Base-by-base conservation (phyloP, 2,113 vertebrate species). In the Poecilia latipinna region DNA sequence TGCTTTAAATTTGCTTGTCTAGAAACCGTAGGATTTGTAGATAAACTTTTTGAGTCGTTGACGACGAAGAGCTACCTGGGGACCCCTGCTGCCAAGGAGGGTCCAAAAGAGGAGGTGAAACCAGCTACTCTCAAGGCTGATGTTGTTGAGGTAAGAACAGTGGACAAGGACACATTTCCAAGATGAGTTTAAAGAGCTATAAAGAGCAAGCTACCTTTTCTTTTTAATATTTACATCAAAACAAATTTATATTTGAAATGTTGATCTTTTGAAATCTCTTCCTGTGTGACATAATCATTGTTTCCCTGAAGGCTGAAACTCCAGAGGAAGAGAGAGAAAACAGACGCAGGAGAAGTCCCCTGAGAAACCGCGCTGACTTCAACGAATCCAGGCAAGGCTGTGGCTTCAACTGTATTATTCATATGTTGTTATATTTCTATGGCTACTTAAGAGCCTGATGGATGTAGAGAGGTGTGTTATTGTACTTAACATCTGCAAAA, bases 11-110 rank as follows among this genome's bases (percentile, higher is more conserved):
- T 60, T 82, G 73, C 31, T 63, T 73, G 88, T 81, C 72, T 93
- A 99, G 98, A 99, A 94, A 99, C 98, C 35, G 95, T 96, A 71
- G 97, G 95, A 74, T 99, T 99, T 95, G 98, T 99, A 72, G 97
- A 99, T 93, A 99, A 98, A 93, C 96, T 99, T 61, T 99, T 99
- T 91, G 98, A 99, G 92, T 96, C 96, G 92, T 92, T 99, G 61
- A 96, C 95, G 74, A 98, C 96, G 51, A 98, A 98, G 93, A 97
- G 96, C 91, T 99, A 99, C 78, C 85, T 95, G 77, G 94, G 92
- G 78, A 93, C 86, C 71, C 88, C 92, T 24, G 94, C 94, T 83
- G 93, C 92, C 65, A 96, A 96, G 83, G 97, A 98, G 86, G 84
- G 93, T 71, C 78, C 94, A 22, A 99, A 98, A 89, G 95, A 95